Evolutionary conservation across 2,113 vertebrate genomes (phyloP).

Genomic region (Mesembrinibis cayennensis): DNA sequence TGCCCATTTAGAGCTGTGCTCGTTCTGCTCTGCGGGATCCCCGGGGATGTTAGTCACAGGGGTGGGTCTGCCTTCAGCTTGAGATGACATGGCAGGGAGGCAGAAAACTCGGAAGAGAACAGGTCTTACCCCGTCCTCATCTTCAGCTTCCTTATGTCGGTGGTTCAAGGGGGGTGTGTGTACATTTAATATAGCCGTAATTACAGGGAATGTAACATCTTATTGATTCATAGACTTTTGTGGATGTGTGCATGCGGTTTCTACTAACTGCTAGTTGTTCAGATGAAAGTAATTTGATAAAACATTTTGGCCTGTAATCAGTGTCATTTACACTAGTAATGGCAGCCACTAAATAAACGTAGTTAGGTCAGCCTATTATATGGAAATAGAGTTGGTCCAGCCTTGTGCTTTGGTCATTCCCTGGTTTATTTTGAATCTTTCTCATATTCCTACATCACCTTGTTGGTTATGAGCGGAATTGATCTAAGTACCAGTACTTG

Average conservation of each 20-base stretch:
- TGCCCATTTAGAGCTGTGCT: background rate
- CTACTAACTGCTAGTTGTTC: conserved; percentile 12
- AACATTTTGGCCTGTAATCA: background rate
- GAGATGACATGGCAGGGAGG: conserved; percentile 14
- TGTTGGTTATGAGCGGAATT: background rate
- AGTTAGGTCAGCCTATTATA: background rate
- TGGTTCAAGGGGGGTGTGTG: background rate
- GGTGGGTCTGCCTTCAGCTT: conserved; percentile 20
- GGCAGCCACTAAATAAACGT: background rate
- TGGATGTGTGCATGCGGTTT: background rate
- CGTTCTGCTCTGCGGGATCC: conserved; percentile 17
- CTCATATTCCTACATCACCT: background rate
- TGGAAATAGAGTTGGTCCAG: background rate
- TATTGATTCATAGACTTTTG: background rate
- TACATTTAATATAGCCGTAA: background rate
- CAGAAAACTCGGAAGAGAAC: background rate
- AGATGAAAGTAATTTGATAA: conserved; percentile 51
- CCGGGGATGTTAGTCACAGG: conserved; percentile 50
- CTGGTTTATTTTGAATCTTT: background rate
- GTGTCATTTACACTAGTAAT: background rate
- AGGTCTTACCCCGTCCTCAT: conserved; percentile 4
- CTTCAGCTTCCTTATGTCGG: conserved; percentile 8
- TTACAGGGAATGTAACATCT: background rate
- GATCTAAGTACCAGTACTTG: background rate
- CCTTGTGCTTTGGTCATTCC: background rate